Conservation (phyloP, 1,140 invertebrate species). For the fruit fly (Drosophila melanogaster) region DNA sequence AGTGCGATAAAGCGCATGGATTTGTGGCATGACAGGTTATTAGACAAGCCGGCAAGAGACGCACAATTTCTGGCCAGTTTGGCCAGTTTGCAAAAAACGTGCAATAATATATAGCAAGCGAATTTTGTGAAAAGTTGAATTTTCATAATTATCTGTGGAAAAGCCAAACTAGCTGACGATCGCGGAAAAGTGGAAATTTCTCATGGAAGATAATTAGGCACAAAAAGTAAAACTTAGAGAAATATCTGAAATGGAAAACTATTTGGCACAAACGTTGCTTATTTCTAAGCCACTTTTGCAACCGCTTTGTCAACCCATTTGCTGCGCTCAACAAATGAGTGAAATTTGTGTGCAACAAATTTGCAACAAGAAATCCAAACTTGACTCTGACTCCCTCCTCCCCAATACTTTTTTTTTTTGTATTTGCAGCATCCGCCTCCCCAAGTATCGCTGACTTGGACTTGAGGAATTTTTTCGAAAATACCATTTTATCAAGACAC, state of each 20-base stretch:
- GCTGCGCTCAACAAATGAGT: slow-evolving; percentile 46
- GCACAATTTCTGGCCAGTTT: slow-evolving; percentile 77
- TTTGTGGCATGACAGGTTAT: slow-evolving; percentile 82
- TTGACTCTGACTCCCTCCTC: slow-evolving; percentile 46
- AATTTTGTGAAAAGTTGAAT: slow-evolving; percentile 30
- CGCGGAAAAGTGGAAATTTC: slow-evolving; percentile 29
- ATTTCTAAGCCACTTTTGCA: neutral
- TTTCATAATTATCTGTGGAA: slow-evolving; percentile 37
- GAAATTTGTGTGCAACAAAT: slow-evolving; percentile 78
- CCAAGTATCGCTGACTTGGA: slow-evolving; percentile 61
- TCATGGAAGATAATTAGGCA: slow-evolving; percentile 6
- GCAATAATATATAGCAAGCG: slow-evolving; percentile 41
- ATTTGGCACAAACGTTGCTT: neutral
- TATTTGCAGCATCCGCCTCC: slow-evolving; percentile 42
- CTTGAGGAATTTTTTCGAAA: slow-evolving; percentile 77
- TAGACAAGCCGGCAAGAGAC: slow-evolving; percentile 70
- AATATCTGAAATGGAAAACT: neutral
- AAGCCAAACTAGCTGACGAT: slow-evolving; percentile 30
- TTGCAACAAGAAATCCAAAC: slow-evolving; percentile 64
- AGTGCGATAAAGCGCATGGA: slow-evolving; percentile 42
- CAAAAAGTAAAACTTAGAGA: neutral
- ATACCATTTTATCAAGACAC: slow-evolving; percentile 83
- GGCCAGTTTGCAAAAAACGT: slow-evolving; percentile 53
- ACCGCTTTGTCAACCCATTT: slow-evolving; percentile 28
- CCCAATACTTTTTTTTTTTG: slow-evolving; percentile 14